Conservation (phyloP, 2,113 vertebrate species). For the Noctilio leporinus region DNA sequence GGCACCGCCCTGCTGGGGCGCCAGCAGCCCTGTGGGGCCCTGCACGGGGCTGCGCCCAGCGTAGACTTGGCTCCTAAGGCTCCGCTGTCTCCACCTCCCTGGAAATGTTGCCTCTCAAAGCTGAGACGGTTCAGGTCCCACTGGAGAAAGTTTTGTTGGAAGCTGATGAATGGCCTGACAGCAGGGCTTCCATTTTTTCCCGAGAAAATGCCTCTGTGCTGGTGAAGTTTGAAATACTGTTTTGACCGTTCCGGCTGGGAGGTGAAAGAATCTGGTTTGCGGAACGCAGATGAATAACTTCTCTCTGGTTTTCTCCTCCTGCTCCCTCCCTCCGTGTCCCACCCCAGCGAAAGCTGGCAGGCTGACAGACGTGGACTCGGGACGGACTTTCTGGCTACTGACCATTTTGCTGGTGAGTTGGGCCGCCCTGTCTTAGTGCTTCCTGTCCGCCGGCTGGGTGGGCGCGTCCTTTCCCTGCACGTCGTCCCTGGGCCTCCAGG, state of each 20-base stretch:
- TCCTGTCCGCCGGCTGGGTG: not conserved
- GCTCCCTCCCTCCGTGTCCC: not conserved
- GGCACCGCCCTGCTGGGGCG: too few species aligned
- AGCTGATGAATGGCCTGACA: not conserved
- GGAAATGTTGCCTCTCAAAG: not conserved
- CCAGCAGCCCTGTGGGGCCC: too few species aligned
- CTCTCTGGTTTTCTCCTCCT: not conserved
- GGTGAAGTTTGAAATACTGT: not conserved
- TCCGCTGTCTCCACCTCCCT: not conserved
- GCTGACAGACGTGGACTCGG: slow-evolving; percentile 94
- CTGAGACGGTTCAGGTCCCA: not conserved
- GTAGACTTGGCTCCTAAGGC: accelerated
- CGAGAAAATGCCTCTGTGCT: not conserved
- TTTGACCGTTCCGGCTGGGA: not conserved
- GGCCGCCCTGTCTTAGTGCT: not conserved
- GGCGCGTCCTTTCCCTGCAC: accelerated
- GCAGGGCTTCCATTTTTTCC: not conserved
- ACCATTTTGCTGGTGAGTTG: slow-evolving; percentile 98
- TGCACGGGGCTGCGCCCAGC: too few species aligned
- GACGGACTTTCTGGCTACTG: slow-evolving; percentile 99
- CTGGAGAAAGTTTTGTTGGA: not conserved
- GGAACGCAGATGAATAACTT: not conserved
- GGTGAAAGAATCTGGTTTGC: not conserved
- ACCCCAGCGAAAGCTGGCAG: slow-evolving; percentile 94
- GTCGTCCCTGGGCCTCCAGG: not conserved